A percentile compares a stretch with the other conserved stretches of the same genome.
Evolutionary conservation across 2,888 invertebrate species (phyloP).

Genomic region (Oligia fasciuncula): DNA sequence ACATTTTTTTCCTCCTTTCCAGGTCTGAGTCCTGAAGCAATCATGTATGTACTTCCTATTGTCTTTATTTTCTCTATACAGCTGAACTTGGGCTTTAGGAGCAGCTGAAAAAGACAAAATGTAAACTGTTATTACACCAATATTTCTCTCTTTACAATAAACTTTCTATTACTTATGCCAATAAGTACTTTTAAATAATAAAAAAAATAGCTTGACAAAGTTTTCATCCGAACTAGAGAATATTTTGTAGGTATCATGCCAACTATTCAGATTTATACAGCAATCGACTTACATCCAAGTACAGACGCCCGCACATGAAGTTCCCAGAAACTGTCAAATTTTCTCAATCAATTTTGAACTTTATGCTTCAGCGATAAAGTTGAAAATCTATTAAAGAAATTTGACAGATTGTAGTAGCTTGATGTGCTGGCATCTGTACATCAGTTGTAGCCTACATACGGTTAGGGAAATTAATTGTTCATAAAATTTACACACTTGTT

Average conservation of each 20-base stretch:
- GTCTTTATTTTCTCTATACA: slow-evolving; percentile 99
- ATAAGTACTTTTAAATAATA: too few relatives aligned
- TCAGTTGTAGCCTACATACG: neutral
- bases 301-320: too few relatives aligned
- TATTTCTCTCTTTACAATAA: neutral
- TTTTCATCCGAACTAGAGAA: too few relatives aligned
- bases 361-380: too few relatives aligned
- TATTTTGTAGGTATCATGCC: neutral
- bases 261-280: neutral
- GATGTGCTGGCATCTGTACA: too few relatives aligned
- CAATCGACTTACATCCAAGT: neutral
- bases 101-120: slow-evolving; percentile 90
- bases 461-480: neutral
- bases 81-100: slow-evolving; percentile 98
- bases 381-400: too few relatives aligned
- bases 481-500: neutral
- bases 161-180: neutral
- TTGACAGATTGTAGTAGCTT: too few relatives aligned
- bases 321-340: too few relatives aligned
- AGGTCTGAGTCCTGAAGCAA: slow-evolving; percentile 97
- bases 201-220: too few relatives aligned
- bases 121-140: neutral
- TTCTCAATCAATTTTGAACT: too few relatives aligned
- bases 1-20: slow-evolving; percentile 95
- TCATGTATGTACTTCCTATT: slow-evolving; percentile 99